Percentiles rank a stretch among this genome's conserved stretches.
phyloP scores from a whole-genome alignment of 1,140 invertebrate genomes.

The Battus philenor region DNA sequence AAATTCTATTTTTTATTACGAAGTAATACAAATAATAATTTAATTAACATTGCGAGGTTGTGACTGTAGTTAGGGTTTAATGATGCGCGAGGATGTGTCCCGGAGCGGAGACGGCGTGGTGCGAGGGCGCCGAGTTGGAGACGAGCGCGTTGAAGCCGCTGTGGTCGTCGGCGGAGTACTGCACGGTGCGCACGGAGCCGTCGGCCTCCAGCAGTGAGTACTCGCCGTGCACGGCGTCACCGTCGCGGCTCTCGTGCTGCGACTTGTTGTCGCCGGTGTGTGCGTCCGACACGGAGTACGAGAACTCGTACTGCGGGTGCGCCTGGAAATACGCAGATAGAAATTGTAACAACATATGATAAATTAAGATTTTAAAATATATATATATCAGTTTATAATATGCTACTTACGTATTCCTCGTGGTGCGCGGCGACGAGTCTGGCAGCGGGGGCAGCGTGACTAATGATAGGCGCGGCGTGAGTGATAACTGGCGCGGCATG shows the following conservation, averaged over 20 bases:
- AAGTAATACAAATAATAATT: too few relatives aligned
- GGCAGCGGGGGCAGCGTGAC: constrained; percentile 21
- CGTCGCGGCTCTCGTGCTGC: constrained; percentile 50
- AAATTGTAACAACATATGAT: neutral
- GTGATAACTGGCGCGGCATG: constrained; percentile 51
- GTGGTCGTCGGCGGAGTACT: constrained; percentile 58
- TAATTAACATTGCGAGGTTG: too few relatives aligned
- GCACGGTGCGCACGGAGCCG: constrained; percentile 54
- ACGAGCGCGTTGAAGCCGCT: constrained; percentile 32
- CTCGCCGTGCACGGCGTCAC: constrained; percentile 65
- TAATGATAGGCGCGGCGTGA: constrained; percentile 19
- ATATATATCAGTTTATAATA: neutral
- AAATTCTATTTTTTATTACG: too few relatives aligned
- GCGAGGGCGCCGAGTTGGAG: neutral
- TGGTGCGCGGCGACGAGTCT: constrained; percentile 7
- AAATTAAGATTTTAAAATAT: neutral
- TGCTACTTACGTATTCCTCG: constrained; percentile 10
- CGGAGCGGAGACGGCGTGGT: neutral
- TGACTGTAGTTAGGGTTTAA: too few relatives aligned
- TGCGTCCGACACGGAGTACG: constrained; percentile 60
- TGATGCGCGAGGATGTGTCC: neutral
- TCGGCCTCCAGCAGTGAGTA: constrained; percentile 73
- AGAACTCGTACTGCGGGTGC: constrained; percentile 59
- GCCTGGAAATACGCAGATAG: constrained; percentile 19
- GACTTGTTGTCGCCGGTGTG: constrained; percentile 54